Percentiles rank a stretch among this genome's conserved stretches.
Conservation (phyloP, 2,113 vertebrate species). For the Vombatus ursinus region DNA sequence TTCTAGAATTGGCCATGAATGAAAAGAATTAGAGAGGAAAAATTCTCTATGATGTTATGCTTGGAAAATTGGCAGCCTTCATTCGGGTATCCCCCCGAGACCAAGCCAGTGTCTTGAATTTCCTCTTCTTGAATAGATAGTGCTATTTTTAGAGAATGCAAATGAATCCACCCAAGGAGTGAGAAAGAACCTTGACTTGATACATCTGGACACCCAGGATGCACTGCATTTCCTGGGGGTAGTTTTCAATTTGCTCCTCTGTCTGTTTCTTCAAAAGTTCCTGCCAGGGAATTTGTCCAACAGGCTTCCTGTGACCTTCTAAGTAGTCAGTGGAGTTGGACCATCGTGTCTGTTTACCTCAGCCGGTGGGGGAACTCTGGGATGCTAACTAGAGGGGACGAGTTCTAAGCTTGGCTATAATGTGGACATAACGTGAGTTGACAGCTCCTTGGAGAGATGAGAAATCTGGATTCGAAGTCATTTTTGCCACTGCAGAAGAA, state of each 20-base stretch:
- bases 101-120: not conserved
- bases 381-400: constrained; percentile 47
- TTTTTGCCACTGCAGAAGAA: constrained; percentile 61
- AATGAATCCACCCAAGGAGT: constrained; percentile 23
- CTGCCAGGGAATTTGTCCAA: constrained; percentile 27
- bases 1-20: not conserved
- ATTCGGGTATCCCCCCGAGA: constrained; percentile 46
- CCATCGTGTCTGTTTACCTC: constrained; percentile 43
- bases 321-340: constrained; percentile 24
- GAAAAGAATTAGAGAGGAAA: not conserved
- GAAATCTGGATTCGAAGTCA: constrained; percentile 64
- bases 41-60: not conserved
- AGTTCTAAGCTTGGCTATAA: constrained; percentile 38
- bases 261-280: constrained; percentile 55
- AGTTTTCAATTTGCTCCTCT: constrained; percentile 34
- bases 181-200: not conserved
- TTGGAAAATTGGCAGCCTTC: not conserved
- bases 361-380: constrained; percentile 28
- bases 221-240: constrained; percentile 51
- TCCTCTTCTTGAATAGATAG: constrained; percentile 65
- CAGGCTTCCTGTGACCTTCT: constrained; percentile 18
- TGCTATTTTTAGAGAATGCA: constrained; percentile 64
- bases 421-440: constrained; percentile 46
- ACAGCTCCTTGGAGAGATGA: constrained; percentile 55
- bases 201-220: constrained; percentile 60